These are phyloP conservation scores for Merops nubicus DNA, from an alignment of 2,113 vertebrate species.

Conservation along the genomic window DNA sequence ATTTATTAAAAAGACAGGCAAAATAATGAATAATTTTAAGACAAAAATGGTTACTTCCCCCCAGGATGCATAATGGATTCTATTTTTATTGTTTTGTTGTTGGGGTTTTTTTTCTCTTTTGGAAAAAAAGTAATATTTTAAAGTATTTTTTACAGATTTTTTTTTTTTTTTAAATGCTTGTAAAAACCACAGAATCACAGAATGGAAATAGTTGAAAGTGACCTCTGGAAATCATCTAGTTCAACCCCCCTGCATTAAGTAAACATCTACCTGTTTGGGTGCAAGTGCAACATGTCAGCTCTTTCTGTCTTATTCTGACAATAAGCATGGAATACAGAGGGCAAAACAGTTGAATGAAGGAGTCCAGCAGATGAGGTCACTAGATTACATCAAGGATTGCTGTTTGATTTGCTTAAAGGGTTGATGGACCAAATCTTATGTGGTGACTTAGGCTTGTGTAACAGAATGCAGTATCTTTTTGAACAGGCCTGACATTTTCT, in stretches of 20 bases:
- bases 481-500: neutral
- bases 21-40: neutral
- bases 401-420: neutral
- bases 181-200: neutral
- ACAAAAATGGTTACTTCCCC: neutral
- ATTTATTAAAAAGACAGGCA: neutral
- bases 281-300: neutral
- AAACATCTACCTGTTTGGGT: neutral
- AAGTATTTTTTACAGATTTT: neutral
- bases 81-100: rapidly evolving
- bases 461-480: neutral
- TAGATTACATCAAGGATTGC: neutral
- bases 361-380: neutral
- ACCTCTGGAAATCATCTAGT: neutral
- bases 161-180: too few relatives aligned
- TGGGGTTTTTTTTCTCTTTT: too few relatives aligned
- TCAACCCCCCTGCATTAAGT: neutral
- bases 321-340: neutral
- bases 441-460: neutral
- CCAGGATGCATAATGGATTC: neutral
- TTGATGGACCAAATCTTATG: neutral
- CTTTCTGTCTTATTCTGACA: neutral
- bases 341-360: neutral
- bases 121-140: too few relatives aligned
- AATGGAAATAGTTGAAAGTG: neutral